These are phyloP conservation scores for Pseudolaguvia tuberculata DNA, from an alignment of 2,113 vertebrate species.

Conservation along the genomic window DNA sequence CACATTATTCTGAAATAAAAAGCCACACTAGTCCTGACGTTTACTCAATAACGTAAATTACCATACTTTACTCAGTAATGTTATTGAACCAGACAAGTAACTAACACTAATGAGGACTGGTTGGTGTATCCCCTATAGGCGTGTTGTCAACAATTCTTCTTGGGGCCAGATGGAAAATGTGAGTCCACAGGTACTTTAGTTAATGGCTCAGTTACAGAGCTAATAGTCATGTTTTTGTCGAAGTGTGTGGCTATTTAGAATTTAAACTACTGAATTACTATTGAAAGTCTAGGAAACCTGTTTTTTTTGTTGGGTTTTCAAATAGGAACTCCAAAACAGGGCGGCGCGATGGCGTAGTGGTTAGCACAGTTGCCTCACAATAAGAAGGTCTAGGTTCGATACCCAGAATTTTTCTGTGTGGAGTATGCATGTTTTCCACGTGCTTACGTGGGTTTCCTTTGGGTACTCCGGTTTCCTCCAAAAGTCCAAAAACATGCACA, in stretches of 20 bases:
- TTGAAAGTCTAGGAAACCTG: background rate
- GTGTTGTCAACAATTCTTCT: background rate
- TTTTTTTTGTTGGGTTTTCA: background rate
- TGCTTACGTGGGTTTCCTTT: too few species aligned
- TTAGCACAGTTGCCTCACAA: too few species aligned
- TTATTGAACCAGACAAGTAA: background rate
- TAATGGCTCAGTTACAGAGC: conserved; percentile 4
- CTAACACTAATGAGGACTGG: background rate
- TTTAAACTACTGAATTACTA: conserved; percentile 26
- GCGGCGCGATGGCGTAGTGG: too few species aligned
- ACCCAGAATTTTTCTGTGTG: too few species aligned
- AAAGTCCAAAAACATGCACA: too few species aligned
- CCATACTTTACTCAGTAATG: background rate
- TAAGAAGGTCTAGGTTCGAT: too few species aligned
- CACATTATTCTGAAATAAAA: background rate
- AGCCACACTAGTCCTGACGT: background rate
- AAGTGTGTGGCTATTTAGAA: conserved; percentile 35
- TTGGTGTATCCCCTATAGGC: background rate
- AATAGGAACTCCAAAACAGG: background rate
- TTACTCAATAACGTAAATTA: background rate
- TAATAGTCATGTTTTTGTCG: background rate
- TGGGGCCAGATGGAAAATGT: background rate
- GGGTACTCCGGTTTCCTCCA: too few species aligned
- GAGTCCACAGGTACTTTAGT: background rate
- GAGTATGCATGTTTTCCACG: too few species aligned